Evolutionary conservation across 2,888 invertebrate species (phyloP).

Genomic region (Caenorhabditis panamensis): DNA sequence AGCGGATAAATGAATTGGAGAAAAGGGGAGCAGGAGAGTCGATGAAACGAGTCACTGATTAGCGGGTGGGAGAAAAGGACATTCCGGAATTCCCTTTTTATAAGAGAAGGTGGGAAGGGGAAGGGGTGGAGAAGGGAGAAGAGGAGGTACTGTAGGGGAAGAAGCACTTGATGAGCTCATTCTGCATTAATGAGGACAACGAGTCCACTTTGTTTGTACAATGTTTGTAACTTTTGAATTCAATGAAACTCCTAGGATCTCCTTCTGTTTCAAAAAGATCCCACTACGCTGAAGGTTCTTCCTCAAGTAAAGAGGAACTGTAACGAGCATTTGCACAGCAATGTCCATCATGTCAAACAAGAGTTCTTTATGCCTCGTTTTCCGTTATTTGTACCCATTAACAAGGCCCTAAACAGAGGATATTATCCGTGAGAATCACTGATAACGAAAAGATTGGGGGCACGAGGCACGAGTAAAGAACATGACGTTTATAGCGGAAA

Average conservation of each 20-base stretch:
- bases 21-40: background rate
- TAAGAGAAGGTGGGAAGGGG: too few species aligned
- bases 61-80: constrained; percentile 9
- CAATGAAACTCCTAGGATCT: background rate
- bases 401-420: too few species aligned
- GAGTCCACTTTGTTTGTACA: background rate
- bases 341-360: too few species aligned
- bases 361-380: too few species aligned
- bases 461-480: background rate
- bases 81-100: too few species aligned
- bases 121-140: constrained; percentile 4
- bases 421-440: background rate
- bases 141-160: constrained; percentile 1
- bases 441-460: background rate
- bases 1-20: constrained; percentile 26
- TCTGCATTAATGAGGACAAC: background rate
- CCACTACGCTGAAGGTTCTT: too few species aligned
- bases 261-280: background rate
- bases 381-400: too few species aligned
- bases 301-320: too few species aligned
- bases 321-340: too few species aligned
- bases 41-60: constrained; percentile 38
- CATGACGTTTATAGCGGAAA: background rate
- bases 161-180: background rate
- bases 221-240: background rate